These are phyloP conservation scores for Calcarius lapponicus DNA, from an alignment of 2,797 vertebrate species.

Conservation along the genomic window DNA sequence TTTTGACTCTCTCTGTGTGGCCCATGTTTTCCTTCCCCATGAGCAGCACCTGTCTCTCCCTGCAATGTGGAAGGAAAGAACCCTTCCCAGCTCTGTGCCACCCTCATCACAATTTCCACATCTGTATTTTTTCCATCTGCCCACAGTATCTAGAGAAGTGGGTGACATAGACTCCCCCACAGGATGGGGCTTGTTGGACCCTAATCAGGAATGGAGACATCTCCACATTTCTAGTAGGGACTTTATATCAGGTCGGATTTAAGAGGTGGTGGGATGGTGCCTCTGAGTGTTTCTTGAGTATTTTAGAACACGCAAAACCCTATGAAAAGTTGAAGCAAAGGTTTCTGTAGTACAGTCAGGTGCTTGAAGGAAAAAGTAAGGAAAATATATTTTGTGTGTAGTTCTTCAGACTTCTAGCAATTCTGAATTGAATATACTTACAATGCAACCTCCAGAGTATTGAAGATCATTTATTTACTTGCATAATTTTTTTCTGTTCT, in stretches of 20 bases:
- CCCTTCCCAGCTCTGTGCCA: background rate
- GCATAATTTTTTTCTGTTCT: rapidly evolving
- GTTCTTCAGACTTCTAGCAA: background rate
- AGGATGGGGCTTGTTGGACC: rapidly evolving
- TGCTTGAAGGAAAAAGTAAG: background rate
- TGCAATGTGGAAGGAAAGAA: background rate
- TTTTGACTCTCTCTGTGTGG: background rate
- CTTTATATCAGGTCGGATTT: background rate
- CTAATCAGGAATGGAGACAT: background rate
- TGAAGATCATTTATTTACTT: background rate
- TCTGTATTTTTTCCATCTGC: background rate
- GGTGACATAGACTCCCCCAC: rapidly evolving
- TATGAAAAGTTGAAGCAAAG: background rate
- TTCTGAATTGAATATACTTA: background rate
- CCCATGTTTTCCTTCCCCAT: background rate
- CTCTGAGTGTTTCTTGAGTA: background rate
- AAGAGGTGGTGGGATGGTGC: background rate
- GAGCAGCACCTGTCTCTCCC: background rate
- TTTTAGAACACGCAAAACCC: background rate
- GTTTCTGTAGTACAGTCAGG: background rate
- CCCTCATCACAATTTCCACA: background rate
- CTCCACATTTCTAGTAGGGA: background rate
- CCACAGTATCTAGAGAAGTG: rapidly evolving
- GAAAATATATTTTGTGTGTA: background rate
- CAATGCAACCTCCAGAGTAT: background rate